These are phyloP conservation scores for Chloroceryle aenea DNA, from an alignment of 2,113 vertebrate genomes.

Conservation along the genomic window DNA sequence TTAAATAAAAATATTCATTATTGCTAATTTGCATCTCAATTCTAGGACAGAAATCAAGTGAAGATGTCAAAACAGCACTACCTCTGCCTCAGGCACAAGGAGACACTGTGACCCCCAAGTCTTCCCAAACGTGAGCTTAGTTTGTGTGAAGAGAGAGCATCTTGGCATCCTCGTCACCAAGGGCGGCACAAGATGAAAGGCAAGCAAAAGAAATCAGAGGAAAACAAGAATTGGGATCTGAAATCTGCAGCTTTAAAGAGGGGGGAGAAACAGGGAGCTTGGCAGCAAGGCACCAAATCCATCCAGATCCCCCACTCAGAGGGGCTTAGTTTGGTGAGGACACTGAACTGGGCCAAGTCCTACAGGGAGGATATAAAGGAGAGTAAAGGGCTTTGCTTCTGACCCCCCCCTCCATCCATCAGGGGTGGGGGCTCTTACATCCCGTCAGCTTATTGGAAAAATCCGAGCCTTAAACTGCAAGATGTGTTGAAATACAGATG, in stretches of 20 bases:
- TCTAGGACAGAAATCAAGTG: slow-evolving; percentile 6
- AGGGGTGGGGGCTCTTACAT: rapidly evolving
- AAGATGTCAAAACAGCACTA: slow-evolving; percentile 16
- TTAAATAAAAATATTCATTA: slow-evolving; percentile 58
- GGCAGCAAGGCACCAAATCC: neutral
- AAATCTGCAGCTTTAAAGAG: neutral
- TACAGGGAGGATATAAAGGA: too few relatives aligned
- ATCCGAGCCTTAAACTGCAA: neutral
- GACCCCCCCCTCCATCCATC: neutral
- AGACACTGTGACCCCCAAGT: neutral
- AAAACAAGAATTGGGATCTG: neutral
- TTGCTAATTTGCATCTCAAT: slow-evolving; percentile 41
- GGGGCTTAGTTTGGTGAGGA: neutral
- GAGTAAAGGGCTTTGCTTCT: neutral
- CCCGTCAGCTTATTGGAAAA: neutral
- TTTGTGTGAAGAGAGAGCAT: neutral
- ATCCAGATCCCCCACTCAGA: neutral
- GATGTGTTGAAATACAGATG: neutral
- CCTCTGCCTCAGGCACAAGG: neutral
- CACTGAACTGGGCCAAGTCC: rapidly evolving
- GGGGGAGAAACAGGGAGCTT: neutral
- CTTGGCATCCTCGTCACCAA: neutral
- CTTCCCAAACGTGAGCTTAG: neutral
- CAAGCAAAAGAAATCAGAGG: neutral
- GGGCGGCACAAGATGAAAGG: neutral